phyloP scores from a whole-genome alignment of 1,140 invertebrate genomes.

The Drusus annulatus region DNA sequence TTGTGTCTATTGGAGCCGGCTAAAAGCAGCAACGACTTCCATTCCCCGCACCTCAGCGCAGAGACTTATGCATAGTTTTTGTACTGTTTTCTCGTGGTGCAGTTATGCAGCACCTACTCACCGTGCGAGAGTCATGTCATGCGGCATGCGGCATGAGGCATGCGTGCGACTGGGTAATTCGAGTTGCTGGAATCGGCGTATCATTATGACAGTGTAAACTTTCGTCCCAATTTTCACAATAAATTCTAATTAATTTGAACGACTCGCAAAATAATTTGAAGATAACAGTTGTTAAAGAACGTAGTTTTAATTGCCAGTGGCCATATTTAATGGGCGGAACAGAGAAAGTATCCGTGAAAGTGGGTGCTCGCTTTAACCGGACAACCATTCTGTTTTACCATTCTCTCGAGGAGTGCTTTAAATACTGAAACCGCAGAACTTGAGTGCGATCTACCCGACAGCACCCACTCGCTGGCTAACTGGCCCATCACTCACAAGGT shows the following conservation, averaged over 20 bases:
- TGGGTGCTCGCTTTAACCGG: constrained; percentile 21
- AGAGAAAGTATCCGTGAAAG: constrained; percentile 57
- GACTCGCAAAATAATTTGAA: constrained; percentile 51
- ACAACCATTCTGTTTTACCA: constrained; percentile 11
- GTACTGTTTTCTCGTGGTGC: no score
- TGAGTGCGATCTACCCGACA: no score
- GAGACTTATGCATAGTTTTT: no score
- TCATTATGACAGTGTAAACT: constrained; percentile 35
- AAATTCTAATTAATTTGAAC: constrained; percentile 51
- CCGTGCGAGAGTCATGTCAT: neutral
- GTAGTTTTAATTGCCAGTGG: constrained; percentile 52
- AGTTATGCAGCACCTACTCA: no score
- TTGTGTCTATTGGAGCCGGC: no score
- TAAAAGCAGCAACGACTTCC: no score
- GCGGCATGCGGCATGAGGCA: no score
- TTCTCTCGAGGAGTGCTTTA: neutral
- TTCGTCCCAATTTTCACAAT: constrained; percentile 55
- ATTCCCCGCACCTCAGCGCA: no score
- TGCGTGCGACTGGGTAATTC: no score
- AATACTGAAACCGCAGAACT: no score
- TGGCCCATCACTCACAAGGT: no score
- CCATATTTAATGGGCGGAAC: constrained; percentile 54
- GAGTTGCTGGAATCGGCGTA: neutral
- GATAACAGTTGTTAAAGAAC: constrained; percentile 56
- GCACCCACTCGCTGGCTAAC: no score